Evolutionary conservation across 37 sponge, comb jelly and placozoan species (phyloP), one percentile per base, ranked within the genome.

Genomic region (Chondrosia reniformis): DNA sequence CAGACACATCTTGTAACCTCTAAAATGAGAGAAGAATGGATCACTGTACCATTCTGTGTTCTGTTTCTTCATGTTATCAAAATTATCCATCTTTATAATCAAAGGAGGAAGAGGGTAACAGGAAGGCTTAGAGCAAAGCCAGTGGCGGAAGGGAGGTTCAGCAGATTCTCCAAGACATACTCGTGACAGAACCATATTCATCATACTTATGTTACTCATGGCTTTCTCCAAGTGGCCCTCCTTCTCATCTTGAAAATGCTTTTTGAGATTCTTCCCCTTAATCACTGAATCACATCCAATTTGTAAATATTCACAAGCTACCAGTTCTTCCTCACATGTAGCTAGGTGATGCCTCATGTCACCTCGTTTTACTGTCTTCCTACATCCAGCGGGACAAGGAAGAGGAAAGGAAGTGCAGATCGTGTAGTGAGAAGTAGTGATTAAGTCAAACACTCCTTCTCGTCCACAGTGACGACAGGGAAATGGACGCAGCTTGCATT

Each of bases 1-100:
- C 17, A 85, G 63, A 38, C 80, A 37, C 79, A 85, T 66, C 57
- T 74, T 55, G 76, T 85, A 85, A n/a, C 85, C 85, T 28, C 64
- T 10, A 31, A 66, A 66, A 13, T 33, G 39, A 28, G 78, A 33
- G 62, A 71, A 58, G 63, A 85, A 71, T 4, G 80, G 77, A 44
- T 71, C 38, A 28, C 75, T 54, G 15, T 75, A 74, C 79, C 77
- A 80, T 10, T 49, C 67, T 55, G 6, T 17, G 17, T 66, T 28
- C 22, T 34, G 32, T 17, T 28, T 34, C 39, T 66, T 66, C 67
- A 37, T 66, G 39, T 66, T 39, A 36, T 66, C 8, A 66, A 66
- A 66, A 8, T 39, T 39, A 8, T 66, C 67, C 67, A 66, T 28
- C 30, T 66, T 66, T 36, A 66, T 28, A 66, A 66, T 39, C 36